These are phyloP conservation scores for Anguilla japonica DNA, from an alignment of 2,113 vertebrate genomes.

Conservation along the genomic window DNA sequence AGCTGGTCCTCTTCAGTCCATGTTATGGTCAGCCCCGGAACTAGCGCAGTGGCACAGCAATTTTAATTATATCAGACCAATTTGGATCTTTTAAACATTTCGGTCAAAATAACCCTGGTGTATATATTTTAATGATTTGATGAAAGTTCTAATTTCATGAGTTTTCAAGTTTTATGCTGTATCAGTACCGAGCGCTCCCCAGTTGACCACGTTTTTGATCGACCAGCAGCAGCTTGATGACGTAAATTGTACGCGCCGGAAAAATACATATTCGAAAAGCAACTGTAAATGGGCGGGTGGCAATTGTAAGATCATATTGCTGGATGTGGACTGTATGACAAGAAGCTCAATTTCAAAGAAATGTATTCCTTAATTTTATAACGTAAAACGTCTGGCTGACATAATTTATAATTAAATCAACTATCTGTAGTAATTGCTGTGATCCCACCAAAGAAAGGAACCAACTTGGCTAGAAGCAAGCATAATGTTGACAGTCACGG, in stretches of 20 bases:
- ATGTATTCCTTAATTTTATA: background rate
- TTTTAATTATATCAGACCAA: too few species aligned
- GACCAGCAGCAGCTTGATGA: slow-evolving; percentile 5
- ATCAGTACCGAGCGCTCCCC: too few species aligned
- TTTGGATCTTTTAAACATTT: too few species aligned
- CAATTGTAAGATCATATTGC: background rate
- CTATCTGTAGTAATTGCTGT: background rate
- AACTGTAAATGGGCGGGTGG: background rate
- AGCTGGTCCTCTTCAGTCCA: too few species aligned
- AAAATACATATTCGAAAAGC: slow-evolving; percentile 20
- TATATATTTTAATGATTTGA: too few species aligned
- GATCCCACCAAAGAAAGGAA: background rate
- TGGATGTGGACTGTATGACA: background rate
- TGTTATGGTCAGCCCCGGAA: too few species aligned
- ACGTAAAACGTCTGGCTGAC: background rate
- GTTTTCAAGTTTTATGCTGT: too few species aligned
- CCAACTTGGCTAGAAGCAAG: background rate
- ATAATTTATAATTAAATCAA: background rate
- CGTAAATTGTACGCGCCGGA: slow-evolving; percentile 30
- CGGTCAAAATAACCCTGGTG: too few species aligned
- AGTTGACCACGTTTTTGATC: too few species aligned
- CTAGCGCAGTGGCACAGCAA: too few species aligned
- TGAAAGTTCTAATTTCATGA: too few species aligned
- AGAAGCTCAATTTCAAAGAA: background rate
- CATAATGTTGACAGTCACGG: background rate